These are phyloP conservation scores for Tiliacea citrago DNA, from an alignment of 2,888 invertebrate species.

Conservation along the genomic window DNA sequence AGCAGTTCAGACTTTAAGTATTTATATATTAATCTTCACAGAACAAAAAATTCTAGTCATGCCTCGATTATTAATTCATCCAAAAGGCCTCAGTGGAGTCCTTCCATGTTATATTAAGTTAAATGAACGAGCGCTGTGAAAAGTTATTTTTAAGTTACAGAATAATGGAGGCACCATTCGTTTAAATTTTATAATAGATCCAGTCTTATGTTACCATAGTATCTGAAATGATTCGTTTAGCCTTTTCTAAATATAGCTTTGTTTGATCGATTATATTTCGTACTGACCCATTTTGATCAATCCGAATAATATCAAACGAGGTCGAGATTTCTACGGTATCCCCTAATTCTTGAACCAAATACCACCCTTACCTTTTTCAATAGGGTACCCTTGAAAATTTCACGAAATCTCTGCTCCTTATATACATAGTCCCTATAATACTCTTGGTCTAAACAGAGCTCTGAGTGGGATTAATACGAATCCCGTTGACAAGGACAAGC, in stretches of 20 bases:
- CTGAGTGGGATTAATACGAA: constrained; percentile 32
- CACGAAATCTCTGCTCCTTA: constrained; percentile 28
- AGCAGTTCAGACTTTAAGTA: constrained; percentile 3
- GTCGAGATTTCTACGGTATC: constrained; percentile 40
- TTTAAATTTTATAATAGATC: constrained; percentile 7
- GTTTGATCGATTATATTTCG: constrained; percentile 27
- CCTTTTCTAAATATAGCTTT: constrained; percentile 8
- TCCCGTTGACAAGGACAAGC: constrained; percentile 35
- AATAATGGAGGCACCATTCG: constrained; percentile 12
- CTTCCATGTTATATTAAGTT: constrained; percentile 50
- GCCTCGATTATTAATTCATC: constrained; percentile 57
- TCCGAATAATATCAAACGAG: constrained; percentile 36
- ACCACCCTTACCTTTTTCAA: constrained; percentile 52
- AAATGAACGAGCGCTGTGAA: constrained; percentile 28
- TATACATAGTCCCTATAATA: constrained; percentile 32
- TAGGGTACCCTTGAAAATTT: constrained; percentile 37
- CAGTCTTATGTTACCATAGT: not conserved
- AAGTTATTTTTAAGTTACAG: constrained; percentile 35
- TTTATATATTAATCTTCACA: constrained; percentile 47
- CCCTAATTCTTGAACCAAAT: constrained; percentile 37
- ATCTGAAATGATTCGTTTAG: not conserved
- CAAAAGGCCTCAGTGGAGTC: constrained; percentile 54
- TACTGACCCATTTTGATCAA: constrained; percentile 40
- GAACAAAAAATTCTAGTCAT: constrained; percentile 35
- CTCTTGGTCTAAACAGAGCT: constrained; percentile 36